Percentiles rank a stretch among this genome's conserved stretches.
phyloP scores from a whole-genome alignment of 1,140 invertebrate genomes.

The Oppia nitens region DNA sequence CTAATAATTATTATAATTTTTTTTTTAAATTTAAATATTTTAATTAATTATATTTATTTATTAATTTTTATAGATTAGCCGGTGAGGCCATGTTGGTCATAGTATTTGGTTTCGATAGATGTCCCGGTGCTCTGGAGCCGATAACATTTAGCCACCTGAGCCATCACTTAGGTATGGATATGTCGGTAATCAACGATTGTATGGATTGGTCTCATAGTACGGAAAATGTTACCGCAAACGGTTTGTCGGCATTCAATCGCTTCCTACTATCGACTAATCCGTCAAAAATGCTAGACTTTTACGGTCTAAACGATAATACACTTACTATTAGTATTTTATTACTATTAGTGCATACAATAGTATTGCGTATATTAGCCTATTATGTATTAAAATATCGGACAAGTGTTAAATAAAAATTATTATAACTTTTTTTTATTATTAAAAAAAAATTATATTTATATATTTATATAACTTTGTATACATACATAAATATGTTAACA shows the following conservation, averaged over 20 bases:
- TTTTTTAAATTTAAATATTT: too few relatives aligned
- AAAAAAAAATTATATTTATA: too few relatives aligned
- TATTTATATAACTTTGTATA: too few relatives aligned
- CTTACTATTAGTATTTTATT: conserved; percentile 67
- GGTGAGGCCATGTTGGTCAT: conserved; percentile 67
- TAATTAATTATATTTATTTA: too few relatives aligned
- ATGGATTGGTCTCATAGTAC: not conserved
- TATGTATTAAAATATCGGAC: conserved; percentile 54
- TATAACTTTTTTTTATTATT: too few relatives aligned
- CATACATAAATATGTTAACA: too few relatives aligned
- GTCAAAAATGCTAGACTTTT: conserved; percentile 61
- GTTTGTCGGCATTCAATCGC: not conserved
- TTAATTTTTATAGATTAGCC: conserved; percentile 70
- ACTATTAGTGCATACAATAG: conserved; percentile 61
- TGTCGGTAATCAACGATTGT: not conserved
- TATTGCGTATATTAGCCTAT: conserved; percentile 63
- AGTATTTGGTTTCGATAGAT: conserved; percentile 60
- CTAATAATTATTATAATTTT: too few relatives aligned
- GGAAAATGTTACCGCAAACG: not conserved
- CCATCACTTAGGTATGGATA: not conserved
- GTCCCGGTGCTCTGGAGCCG: not conserved
- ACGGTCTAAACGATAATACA: conserved; percentile 57
- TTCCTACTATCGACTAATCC: conserved; percentile 37
- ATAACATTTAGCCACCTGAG: not conserved
- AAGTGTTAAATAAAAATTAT: conserved; percentile 4